These are phyloP conservation scores for Lordiphosa clarofinis DNA, from an alignment of 1,140 invertebrate species.

Conservation along the genomic window DNA sequence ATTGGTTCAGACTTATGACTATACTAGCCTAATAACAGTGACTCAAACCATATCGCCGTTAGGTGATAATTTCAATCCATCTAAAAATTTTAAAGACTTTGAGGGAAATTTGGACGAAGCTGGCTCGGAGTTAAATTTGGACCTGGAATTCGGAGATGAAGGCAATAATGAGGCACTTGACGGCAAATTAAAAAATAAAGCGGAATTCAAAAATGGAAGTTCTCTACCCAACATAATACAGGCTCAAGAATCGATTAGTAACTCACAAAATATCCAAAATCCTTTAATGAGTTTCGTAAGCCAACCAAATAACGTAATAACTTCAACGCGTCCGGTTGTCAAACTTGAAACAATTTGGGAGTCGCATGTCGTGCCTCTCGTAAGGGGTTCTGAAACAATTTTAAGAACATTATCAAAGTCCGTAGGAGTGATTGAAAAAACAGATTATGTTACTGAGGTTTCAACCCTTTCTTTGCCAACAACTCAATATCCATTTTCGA, in stretches of 20 bases:
- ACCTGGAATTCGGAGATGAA: constrained; percentile 91
- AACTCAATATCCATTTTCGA: constrained; percentile 79
- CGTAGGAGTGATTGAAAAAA: constrained; percentile 87
- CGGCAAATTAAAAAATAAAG: constrained; percentile 75
- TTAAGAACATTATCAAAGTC: constrained; percentile 88
- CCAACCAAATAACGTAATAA: constrained; percentile 81
- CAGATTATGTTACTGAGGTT: constrained; percentile 87
- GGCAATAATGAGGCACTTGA: constrained; percentile 85
- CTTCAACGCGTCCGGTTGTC: constrained; percentile 87
- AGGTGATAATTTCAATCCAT: constrained; percentile 85
- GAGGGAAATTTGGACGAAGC: constrained; percentile 92
- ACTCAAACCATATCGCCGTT: constrained; percentile 92
- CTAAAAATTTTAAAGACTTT: constrained; percentile 89
- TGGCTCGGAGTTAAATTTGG: constrained; percentile 91
- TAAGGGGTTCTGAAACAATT: constrained; percentile 86
- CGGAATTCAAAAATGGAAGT: constrained; percentile 25
- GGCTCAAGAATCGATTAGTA: constrained; percentile 18
- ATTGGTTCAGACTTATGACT: constrained; percentile 92
- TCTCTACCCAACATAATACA: constrained; percentile 27
- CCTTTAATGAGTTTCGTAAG: constrained; percentile 21
- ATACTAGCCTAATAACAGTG: constrained; percentile 91
- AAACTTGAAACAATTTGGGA: constrained; percentile 89
- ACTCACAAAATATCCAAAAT: constrained; percentile 15
- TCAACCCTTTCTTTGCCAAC: constrained; percentile 84
- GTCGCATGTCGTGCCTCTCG: constrained; percentile 88